These are phyloP conservation scores for Thumatha senex DNA, from an alignment of 2,888 invertebrate species.

Conservation along the genomic window DNA sequence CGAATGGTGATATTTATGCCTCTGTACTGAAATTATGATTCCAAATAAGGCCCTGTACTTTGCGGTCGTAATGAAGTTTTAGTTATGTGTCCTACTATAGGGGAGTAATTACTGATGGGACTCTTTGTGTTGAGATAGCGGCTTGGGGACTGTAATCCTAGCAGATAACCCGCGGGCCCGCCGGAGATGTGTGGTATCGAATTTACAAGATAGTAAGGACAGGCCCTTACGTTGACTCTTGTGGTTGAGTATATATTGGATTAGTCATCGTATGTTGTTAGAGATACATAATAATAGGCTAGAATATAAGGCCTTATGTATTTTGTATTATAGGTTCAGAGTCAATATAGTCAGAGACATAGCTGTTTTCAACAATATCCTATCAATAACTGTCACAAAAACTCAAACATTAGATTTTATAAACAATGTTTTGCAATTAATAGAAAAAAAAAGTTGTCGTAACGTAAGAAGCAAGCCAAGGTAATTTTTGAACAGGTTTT, in stretches of 20 bases:
- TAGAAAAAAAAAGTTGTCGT: too few relatives aligned
- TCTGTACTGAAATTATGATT: not conserved
- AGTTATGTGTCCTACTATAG: conserved; percentile 51
- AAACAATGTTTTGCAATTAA: too few relatives aligned
- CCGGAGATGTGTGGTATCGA: conserved; percentile 22
- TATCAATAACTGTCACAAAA: too few relatives aligned
- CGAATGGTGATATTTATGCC: too few relatives aligned
- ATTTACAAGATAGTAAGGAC: conserved; percentile 23
- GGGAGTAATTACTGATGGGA: conserved; percentile 68
- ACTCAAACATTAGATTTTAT: too few relatives aligned
- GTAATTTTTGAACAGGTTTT: too few relatives aligned
- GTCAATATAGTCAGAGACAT: too few relatives aligned
- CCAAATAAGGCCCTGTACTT: conserved; percentile 19
- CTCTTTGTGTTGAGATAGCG: conserved; percentile 58
- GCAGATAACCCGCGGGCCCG: conserved; percentile 18
- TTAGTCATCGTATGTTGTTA: not conserved
- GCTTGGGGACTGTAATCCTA: conserved; percentile 40
- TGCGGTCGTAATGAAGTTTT: conserved; percentile 54
- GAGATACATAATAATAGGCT: not conserved
- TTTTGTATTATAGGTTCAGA: too few relatives aligned
- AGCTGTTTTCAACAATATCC: too few relatives aligned
- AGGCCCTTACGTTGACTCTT: not conserved
- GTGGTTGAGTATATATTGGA: not conserved
- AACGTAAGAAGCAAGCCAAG: too few relatives aligned
- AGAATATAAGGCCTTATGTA: too few relatives aligned